Conservation (phyloP, 2,888 invertebrate species). For the Folsomia candida region DNA sequence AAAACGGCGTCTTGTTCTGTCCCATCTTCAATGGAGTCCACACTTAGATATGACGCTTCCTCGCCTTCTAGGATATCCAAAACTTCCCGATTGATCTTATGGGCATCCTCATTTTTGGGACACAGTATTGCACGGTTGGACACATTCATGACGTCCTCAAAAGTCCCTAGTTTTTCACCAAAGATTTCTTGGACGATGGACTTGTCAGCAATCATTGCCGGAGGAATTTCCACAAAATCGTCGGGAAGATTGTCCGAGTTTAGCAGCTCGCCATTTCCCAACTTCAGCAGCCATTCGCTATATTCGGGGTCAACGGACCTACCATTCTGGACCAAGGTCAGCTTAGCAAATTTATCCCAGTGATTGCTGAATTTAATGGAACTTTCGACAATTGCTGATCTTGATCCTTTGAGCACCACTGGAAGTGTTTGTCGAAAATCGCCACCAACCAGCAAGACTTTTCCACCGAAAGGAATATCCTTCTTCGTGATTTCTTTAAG, state of each 20-base stretch:
- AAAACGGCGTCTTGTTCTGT: neutral
- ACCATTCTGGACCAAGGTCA: slow-evolving; percentile 28
- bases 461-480: too few species aligned
- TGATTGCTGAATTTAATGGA: slow-evolving; percentile 17
- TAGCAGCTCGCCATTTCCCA: slow-evolving; percentile 19
- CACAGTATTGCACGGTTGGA: slow-evolving; percentile 29
- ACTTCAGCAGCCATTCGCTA: slow-evolving; percentile 14
- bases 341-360: slow-evolving; percentile 25
- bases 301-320: slow-evolving; percentile 8
- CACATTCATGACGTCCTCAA: slow-evolving; percentile 3
- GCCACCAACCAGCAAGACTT: slow-evolving; percentile 34
- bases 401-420: slow-evolving; percentile 13
- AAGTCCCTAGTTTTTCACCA: slow-evolving; percentile 9
- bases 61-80: slow-evolving; percentile 6
- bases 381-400: slow-evolving; percentile 19
- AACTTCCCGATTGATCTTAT: slow-evolving; percentile 11
- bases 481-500: too few species aligned
- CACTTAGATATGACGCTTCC: slow-evolving; percentile 2
- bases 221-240: slow-evolving; percentile 9
- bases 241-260: neutral
- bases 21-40: slow-evolving; percentile 8
- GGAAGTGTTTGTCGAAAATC: too few species aligned
- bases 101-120: too few species aligned
- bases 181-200: slow-evolving; percentile 23
- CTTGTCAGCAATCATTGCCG: slow-evolving; percentile 2